Evolutionary conservation across 2,113 vertebrate species (phyloP).

Genomic region (Bucco capensis): DNA sequence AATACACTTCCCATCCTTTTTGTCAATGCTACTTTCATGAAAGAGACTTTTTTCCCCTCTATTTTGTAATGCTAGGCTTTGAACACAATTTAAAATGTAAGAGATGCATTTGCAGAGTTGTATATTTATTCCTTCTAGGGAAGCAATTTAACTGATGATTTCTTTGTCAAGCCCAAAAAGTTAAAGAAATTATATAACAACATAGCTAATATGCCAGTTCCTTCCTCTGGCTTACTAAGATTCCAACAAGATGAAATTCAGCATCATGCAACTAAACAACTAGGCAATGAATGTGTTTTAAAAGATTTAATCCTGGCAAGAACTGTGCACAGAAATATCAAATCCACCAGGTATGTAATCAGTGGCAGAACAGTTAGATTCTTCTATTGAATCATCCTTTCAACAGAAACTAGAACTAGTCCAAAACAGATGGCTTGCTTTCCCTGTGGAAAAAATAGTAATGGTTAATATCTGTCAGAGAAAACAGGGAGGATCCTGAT

Average conservation of each 20-base stretch:
- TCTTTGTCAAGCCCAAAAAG: slow-evolving; percentile 27
- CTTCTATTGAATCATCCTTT: not conserved
- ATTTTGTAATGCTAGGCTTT: not conserved
- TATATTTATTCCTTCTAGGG: slow-evolving; percentile 22
- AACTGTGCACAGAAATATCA: not conserved
- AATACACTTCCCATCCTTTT: not conserved
- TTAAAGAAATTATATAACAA: not conserved
- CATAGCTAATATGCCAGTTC: not conserved
- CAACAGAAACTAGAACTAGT: not conserved
- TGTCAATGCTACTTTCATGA: slow-evolving; percentile 15
- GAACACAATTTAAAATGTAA: slow-evolving; percentile 12
- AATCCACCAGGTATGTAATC: not conserved
- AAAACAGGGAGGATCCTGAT: not conserved
- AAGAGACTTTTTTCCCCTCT: not conserved
- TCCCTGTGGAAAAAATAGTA: not conserved
- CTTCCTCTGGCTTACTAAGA: not conserved
- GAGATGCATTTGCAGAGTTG: slow-evolving; percentile 12
- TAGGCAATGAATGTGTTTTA: not conserved
- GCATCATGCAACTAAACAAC: not conserved
- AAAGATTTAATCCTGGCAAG: not conserved
- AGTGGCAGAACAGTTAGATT: not conserved
- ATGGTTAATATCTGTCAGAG: not conserved
- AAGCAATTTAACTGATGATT: slow-evolving; percentile 44
- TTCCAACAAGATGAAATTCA: not conserved
- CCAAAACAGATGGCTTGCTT: not conserved